Evolutionary conservation across 2,113 vertebrate species (phyloP).

Genomic region (Ptilonorhynchus violaceus): DNA sequence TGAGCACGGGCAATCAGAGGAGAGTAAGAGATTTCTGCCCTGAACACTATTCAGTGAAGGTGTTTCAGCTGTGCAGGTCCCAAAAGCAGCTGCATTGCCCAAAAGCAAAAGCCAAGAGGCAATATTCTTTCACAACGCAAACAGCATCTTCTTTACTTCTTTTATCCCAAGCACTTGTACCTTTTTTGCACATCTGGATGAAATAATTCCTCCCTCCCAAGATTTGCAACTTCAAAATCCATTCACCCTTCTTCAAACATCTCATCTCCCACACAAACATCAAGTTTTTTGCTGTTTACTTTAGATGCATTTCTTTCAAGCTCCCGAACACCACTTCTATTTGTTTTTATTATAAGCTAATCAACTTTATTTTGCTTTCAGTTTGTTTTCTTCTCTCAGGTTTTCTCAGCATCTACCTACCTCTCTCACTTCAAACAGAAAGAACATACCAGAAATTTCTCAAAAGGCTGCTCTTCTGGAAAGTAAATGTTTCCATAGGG

Average conservation of each 20-base stretch:
- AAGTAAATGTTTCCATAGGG: background rate
- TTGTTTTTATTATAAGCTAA: background rate
- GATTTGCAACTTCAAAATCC: background rate
- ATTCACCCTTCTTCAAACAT: background rate
- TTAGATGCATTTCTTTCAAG: background rate
- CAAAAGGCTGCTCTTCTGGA: background rate
- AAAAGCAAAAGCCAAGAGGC: background rate
- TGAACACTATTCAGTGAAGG: background rate
- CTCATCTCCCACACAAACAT: background rate
- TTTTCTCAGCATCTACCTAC: background rate
- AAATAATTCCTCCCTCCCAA: background rate
- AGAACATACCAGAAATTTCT: background rate
- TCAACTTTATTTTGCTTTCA: background rate
- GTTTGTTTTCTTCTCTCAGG: background rate
- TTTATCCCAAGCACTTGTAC: background rate
- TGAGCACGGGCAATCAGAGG: background rate
- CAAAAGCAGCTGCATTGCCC: background rate
- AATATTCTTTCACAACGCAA: background rate
- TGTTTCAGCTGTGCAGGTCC: background rate
- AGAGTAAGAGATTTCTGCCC: background rate
- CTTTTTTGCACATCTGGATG: background rate
- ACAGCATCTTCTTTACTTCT: background rate
- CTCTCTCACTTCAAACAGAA: background rate
- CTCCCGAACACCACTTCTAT: background rate
- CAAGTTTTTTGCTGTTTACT: background rate